Evolutionary conservation across 1,140 invertebrate genomes (phyloP).

Genomic region (Drosophila murphyi): DNA sequence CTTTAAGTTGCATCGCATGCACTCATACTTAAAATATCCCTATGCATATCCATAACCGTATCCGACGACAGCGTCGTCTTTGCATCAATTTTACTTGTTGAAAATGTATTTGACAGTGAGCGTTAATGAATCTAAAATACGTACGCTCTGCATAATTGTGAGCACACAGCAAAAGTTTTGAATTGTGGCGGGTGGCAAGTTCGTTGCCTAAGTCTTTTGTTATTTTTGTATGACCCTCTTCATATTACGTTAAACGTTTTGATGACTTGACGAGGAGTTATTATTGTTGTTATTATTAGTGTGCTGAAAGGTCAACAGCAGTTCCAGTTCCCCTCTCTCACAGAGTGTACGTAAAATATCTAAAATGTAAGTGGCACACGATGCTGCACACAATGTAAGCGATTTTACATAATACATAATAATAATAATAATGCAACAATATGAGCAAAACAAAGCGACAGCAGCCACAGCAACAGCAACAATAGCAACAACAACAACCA

Average conservation of each 20-base stretch:
- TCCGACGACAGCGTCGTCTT: conserved; percentile 12
- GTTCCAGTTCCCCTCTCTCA: conserved; percentile 28
- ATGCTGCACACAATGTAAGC: conserved; percentile 70
- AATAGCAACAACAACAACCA: conserved; percentile 32
- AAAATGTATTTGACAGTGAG: conserved; percentile 50
- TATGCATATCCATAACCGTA: conserved; percentile 10
- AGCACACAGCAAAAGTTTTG: conserved; percentile 50
- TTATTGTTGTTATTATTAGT: conserved; percentile 39
- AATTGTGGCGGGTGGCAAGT: conserved; percentile 49
- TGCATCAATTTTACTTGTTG: conserved; percentile 44
- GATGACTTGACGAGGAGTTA: conserved; percentile 27
- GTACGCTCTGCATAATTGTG: conserved; percentile 52
- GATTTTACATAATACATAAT: conserved; percentile 74
- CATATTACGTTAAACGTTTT: conserved; percentile 42
- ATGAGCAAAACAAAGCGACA: conserved; percentile 63
- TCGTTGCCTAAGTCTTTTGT: conserved; percentile 83
- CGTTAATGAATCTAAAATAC: conserved; percentile 45
- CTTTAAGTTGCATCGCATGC: conserved; percentile 15
- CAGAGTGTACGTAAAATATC: neutral
- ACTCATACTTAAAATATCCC: neutral
- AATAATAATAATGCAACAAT: conserved; percentile 68
- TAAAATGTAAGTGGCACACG: conserved; percentile 68
- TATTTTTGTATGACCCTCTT: conserved; percentile 49
- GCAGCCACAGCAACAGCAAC: conserved; percentile 8
- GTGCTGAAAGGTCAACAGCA: conserved; percentile 75